Conservation (phyloP, 1,140 invertebrate genomes). For the Bombus fervidus region DNA sequence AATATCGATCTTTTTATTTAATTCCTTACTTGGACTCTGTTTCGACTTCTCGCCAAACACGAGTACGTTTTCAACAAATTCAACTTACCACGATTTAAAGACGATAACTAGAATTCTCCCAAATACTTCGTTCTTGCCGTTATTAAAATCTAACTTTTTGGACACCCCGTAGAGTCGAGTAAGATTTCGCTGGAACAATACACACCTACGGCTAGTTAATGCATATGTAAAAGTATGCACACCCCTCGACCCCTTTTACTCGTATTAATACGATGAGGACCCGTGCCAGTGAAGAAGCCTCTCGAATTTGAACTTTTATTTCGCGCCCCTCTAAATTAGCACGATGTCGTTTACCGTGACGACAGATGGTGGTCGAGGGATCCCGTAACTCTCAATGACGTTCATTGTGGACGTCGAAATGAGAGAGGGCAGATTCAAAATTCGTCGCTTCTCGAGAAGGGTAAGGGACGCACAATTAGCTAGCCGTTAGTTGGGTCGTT, state of each 20-base stretch:
- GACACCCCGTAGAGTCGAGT: not conserved
- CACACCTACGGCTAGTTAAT: not conserved
- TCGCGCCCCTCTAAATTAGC: conserved; percentile 16
- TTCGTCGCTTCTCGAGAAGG: conserved; percentile 36
- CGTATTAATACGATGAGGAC: conserved; percentile 28
- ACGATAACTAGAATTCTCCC: not conserved
- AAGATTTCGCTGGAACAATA: not conserved
- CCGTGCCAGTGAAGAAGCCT: conserved; percentile 31
- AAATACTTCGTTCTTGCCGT: not conserved
- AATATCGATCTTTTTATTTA: too few species aligned
- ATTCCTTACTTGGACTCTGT: too few species aligned
- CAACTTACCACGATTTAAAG: too few species aligned
- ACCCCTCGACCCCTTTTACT: not conserved
- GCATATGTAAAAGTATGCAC: not conserved
- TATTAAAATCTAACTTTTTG: not conserved
- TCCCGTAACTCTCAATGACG: conserved; percentile 27
- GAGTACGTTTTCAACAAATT: too few species aligned
- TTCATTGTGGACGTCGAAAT: conserved; percentile 44
- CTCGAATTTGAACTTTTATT: conserved; percentile 43
- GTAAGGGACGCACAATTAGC: conserved; percentile 26
- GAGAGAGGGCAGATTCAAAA: conserved; percentile 27
- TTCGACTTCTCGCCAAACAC: too few species aligned
- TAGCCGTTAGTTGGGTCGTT: conserved; percentile 12
- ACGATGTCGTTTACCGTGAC: conserved; percentile 24
- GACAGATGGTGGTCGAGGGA: conserved; percentile 53